phyloP scores from a whole-genome alignment of 2,113 vertebrate genomes.

The Cyphomyrus plagiostoma region DNA sequence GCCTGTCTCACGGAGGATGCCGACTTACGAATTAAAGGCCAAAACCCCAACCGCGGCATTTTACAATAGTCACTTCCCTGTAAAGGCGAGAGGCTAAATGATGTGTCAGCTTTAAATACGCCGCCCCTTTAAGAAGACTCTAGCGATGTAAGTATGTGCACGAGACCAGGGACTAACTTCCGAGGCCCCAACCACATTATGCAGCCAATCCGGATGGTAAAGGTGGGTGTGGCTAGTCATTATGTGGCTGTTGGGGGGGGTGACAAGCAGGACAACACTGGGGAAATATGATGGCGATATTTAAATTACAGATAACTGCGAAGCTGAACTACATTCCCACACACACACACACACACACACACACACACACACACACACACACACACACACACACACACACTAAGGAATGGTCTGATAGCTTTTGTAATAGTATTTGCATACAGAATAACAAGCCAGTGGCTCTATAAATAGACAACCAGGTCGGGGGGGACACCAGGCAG shows the following conservation, averaged over 20 bases:
- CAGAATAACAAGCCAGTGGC: neutral
- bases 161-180: constrained; percentile 21
- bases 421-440: neutral
- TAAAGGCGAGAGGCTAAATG: neutral
- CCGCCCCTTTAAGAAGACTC: neutral
- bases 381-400: neutral
- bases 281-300: neutral
- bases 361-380: neutral
- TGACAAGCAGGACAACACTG: neutral
- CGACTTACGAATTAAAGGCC: neutral
- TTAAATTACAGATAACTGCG: neutral
- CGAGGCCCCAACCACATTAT: constrained; percentile 32
- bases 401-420: neutral
- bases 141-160: constrained; percentile 18
- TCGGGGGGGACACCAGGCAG: neutral
- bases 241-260: constrained; percentile 7
- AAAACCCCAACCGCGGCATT: neutral
- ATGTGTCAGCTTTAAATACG: neutral
- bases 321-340: neutral
- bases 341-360: neutral
- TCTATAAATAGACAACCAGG: neutral
- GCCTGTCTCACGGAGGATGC: neutral
- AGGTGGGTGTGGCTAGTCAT: constrained; percentile 10
- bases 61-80: neutral
- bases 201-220: constrained; percentile 35